Evolutionary conservation across 2,888 invertebrate genomes (phyloP).

Genomic region (Limulus polyphemus): DNA sequence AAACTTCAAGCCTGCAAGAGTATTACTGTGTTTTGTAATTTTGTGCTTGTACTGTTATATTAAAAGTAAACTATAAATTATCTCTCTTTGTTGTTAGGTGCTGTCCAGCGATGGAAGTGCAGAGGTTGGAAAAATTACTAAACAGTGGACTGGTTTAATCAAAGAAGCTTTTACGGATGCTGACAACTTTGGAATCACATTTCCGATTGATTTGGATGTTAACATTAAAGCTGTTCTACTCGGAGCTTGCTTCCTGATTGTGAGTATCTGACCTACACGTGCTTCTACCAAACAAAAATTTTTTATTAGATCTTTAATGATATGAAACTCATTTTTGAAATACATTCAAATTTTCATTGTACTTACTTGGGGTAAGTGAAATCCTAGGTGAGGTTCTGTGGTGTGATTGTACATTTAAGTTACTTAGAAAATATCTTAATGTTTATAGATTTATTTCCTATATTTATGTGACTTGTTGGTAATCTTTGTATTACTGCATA

Average conservation of each 20-base stretch:
- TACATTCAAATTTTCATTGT: not conserved
- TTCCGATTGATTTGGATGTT: slow-evolving; percentile 77
- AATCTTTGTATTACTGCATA: too few species aligned
- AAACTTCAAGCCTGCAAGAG: not conserved
- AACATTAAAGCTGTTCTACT: slow-evolving; percentile 65
- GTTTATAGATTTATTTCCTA: too few species aligned
- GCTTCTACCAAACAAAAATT: too few species aligned
- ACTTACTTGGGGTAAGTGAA: not conserved
- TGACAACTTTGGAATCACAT: slow-evolving; percentile 78
- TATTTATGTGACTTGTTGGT: too few species aligned
- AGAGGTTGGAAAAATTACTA: slow-evolving; percentile 72
- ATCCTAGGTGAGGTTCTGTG: not conserved
- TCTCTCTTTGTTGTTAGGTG: slow-evolving; percentile 43
- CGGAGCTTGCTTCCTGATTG: slow-evolving; percentile 70
- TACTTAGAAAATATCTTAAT: too few species aligned
- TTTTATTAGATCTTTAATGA: not conserved
- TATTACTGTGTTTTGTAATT: not conserved
- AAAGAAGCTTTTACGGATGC: slow-evolving; percentile 73
- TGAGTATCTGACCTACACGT: slow-evolving; percentile 43
- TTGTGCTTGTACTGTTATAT: not conserved
- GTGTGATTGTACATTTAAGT: not conserved
- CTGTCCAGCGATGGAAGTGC: slow-evolving; percentile 59
- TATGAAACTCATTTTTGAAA: not conserved
- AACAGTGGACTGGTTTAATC: slow-evolving; percentile 73
- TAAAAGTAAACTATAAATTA: not conserved